Evolutionary conservation across 2,888 invertebrate species (phyloP), one percentile per base, ranked within the genome.

Genomic region (Tupiocoris notatus): DNA sequence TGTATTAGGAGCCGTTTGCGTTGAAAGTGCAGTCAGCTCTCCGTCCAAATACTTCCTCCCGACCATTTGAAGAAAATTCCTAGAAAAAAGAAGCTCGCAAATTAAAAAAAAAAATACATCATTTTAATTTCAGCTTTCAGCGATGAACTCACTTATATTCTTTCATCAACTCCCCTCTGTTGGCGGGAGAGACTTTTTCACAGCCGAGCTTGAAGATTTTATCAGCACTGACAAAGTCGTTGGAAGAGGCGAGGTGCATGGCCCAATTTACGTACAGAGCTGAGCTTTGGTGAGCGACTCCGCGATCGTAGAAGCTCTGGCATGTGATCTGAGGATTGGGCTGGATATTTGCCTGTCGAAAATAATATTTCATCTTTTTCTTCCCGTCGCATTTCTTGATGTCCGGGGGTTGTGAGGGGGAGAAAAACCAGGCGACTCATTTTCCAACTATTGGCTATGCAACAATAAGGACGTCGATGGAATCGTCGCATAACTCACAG

Each of bases 181-280:
- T 2, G 2, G 18, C 6, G 6, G 61, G n/a, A 0, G 62, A 73
- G 17, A 39, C 39, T 62, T 73, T 73, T 63, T 73, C 73, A 18
- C 6, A 16, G 54, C 96, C 97, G 80, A 90, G 85, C 81, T 89
- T 87, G 82, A 92, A 94, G 24, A 96, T 89, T 81, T 90, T 88
- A 84, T 94, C 91, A 0, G 96, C 96, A 82, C 89, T 89, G 82
- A 91, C 91, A 81, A 89, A 91, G 85, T 96, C 93, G 23, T 92
- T 92, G 64, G 87, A 86, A 79, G 90, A 89, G 83, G 96, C 96
- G 81, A 93, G 90, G 81, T 93, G 92, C 83, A 91, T 92, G 0
- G 96, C 93, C 95, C 96, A 96, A 12, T 92, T 92, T 80, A 92
- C 88, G 83, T 96, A 97, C 83, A 96, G 91, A 81, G 91, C 90